These are phyloP conservation scores for Netelia fuscicornis DNA, from an alignment of 2,888 invertebrate species.

Conservation along the genomic window DNA sequence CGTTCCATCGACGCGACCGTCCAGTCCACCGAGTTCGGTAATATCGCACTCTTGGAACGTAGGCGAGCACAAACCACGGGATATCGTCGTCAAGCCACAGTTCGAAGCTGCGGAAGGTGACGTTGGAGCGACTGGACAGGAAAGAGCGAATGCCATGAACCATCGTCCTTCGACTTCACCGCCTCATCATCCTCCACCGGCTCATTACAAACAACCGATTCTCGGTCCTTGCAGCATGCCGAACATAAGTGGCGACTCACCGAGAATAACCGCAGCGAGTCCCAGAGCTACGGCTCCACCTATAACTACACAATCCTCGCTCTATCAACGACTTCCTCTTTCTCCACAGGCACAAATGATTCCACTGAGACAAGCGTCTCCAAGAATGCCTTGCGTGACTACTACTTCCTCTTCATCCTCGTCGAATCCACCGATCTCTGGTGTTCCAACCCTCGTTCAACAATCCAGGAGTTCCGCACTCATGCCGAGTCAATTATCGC, in stretches of 20 bases:
- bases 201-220: constrained; percentile 76
- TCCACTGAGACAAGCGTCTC: constrained; percentile 78
- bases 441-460: constrained; percentile 77
- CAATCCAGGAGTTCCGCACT: constrained; percentile 79
- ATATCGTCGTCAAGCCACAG: constrained; percentile 73
- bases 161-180: constrained; percentile 61
- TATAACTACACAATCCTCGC: constrained; percentile 73
- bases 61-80: constrained; percentile 85
- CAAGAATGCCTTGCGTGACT: constrained; percentile 78
- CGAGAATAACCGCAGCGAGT: constrained; percentile 74
- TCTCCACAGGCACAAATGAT: constrained; percentile 80
- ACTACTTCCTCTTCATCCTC: constrained; percentile 71
- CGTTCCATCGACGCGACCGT: constrained; percentile 66
- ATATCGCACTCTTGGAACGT: constrained; percentile 87
- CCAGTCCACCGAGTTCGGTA: constrained; percentile 85
- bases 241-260: constrained; percentile 74
- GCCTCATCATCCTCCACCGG: constrained; percentile 67
- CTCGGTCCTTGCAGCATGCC: constrained; percentile 76
- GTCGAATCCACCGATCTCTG: constrained; percentile 62
- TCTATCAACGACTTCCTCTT: constrained; percentile 81
- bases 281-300: constrained; percentile 74
- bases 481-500: constrained; percentile 76
- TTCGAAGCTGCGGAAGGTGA: constrained; percentile 75
- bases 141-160: constrained; percentile 63
- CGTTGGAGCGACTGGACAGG: constrained; percentile 71